Evolutionary conservation across 1,140 invertebrate species (phyloP), one percentile per base, ranked within the genome.

Genomic region (Heliothis virescens): DNA sequence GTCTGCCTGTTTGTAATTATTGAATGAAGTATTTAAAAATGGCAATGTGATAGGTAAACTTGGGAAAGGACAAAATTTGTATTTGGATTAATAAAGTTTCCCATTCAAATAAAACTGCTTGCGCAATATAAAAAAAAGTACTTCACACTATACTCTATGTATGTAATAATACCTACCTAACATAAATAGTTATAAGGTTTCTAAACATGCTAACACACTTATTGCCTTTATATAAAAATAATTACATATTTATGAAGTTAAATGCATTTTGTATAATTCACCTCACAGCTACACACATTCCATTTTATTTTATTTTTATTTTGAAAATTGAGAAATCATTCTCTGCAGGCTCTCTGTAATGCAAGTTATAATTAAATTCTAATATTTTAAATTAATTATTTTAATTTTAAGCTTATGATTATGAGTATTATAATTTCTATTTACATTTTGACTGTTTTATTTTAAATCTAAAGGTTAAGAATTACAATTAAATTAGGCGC

Each of bases 401-500:
- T 71, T 47, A 76, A 47, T 76, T 76, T 55, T 67, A 67, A 67
- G 75, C 62, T 67, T 77, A 67, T 77, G 75, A 77, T 67, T 77
- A 67, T 77, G 75, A 77, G 63, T 77, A 77, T 77, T 77, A 77
- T 72, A 77, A 77, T 53, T 55, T 67, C 15, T 67, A 67, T 57
- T 57, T 57, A 55, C 5, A 55, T 18, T 34, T 3, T 21, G 15
- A 41, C 50, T 50, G 4, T 76, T 63, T 52, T 65, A 65, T 55
- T 55, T 63, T 59, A 47, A 41, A 41, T 41, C 3, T 41, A 41
- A 9, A 41, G 5, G 34, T 7, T 1, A 41, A 41, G 9, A 0
- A 0, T 5, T 41, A 41, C 5, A 41, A 0, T 41, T 41, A 41
- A 41, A 41, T 5, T 41, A 41, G 21, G 21, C 21, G 2, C 34